Conservation (phyloP, 2,797 vertebrate genomes). For the Coranthus polyacanthus region DNA sequence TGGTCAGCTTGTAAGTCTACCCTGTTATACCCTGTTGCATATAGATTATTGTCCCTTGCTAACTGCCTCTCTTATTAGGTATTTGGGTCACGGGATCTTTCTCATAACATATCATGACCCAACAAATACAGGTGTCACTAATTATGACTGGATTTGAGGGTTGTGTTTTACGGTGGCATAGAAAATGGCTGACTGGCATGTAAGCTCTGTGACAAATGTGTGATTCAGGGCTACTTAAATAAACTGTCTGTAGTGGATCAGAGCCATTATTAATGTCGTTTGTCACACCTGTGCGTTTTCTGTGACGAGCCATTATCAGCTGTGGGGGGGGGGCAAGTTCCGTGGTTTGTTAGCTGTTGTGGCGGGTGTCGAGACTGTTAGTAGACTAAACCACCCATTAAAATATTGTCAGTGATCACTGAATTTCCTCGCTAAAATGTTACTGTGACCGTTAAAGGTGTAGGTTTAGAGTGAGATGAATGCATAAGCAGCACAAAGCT, state of each 20-base stretch:
- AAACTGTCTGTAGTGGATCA: background rate
- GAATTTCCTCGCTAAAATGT: background rate
- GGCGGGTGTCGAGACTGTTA: too few species aligned
- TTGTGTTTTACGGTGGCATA: background rate
- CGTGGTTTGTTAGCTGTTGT: background rate
- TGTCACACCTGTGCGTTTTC: background rate
- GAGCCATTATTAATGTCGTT: background rate
- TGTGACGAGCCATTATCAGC: background rate
- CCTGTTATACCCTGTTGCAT: too few species aligned
- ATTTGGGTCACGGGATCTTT: too few species aligned
- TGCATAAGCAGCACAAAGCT: too few species aligned
- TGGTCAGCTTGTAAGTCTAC: too few species aligned
- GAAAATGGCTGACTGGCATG: background rate
- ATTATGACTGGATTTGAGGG: background rate
- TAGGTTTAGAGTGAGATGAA: too few species aligned
- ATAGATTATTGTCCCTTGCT: too few species aligned
- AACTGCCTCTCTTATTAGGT: too few species aligned
- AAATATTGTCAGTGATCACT: background rate
- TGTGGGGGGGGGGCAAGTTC: background rate
- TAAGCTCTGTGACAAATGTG: background rate
- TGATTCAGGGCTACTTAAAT: background rate
- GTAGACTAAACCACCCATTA: background rate
- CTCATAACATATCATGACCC: too few species aligned
- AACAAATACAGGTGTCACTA: background rate
- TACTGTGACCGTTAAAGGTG: too few species aligned